Percentiles rank a stretch among this genome's conserved stretches.
Conservation (phyloP, 2,888 invertebrate species). For the Enchytraeus crypticus region DNA sequence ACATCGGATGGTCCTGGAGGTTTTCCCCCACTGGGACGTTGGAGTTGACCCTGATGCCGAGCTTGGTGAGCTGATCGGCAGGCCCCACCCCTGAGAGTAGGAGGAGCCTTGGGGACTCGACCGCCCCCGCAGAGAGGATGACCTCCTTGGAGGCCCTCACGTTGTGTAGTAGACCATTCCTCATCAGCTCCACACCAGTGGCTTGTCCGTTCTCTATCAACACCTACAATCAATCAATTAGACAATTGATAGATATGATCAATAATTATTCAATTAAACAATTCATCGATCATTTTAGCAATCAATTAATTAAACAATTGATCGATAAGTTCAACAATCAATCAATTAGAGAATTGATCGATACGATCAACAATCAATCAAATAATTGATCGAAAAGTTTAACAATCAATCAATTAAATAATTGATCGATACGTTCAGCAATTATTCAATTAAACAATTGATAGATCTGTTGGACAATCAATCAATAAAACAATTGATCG, state of each 20-base stretch:
- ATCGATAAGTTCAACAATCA: no score
- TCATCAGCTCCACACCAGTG: slow-evolving; percentile 35
- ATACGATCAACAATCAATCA: no score
- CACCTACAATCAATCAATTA: slow-evolving; percentile 24
- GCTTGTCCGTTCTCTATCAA: slow-evolving; percentile 34
- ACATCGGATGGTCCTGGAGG: slow-evolving; percentile 24
- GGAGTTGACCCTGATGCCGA: slow-evolving; percentile 23
- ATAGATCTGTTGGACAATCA: neutral
- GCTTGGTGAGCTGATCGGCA: slow-evolving; percentile 35
- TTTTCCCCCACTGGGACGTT: slow-evolving; percentile 33
- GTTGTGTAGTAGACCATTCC: slow-evolving; percentile 28
- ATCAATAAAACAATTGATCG: neutral
- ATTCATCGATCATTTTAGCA: neutral
- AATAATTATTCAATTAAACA: neutral
- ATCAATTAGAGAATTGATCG: no score
- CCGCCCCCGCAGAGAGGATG: slow-evolving; percentile 44
- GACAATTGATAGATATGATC: neutral
- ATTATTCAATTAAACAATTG: neutral
- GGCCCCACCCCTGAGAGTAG: slow-evolving; percentile 48
- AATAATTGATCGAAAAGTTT: no score
- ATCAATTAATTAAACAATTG: no score
- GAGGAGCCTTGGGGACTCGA: slow-evolving; percentile 45
- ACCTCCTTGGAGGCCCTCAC: slow-evolving; percentile 37
- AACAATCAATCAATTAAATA: no score
- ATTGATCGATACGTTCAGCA: neutral